Evolutionary conservation across 2,113 vertebrate species (phyloP), one percentile per base, ranked within the genome.

Genomic region (Mormyrus iriodes): DNA sequence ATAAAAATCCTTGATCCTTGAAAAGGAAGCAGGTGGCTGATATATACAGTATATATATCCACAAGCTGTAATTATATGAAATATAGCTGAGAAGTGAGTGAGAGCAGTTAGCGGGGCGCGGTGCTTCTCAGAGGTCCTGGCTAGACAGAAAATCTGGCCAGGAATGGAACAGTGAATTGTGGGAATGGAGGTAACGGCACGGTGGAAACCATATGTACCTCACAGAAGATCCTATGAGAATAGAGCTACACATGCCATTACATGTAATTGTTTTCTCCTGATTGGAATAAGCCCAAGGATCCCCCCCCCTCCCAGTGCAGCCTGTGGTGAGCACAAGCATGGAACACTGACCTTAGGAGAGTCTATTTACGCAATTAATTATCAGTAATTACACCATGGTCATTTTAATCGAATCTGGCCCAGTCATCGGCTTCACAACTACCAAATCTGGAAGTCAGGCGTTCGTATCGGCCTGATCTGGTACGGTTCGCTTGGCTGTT

Each of bases 181-280:
- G n/a, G n/a, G n/a, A n/a, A 12, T 31, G 0, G 49, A 86, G 46
- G 42, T 19, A 86, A 52, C 24, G 0, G 49, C 85, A 21, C 12
- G 51, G 65, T 87, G 86, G 86, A 87, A 87, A 87, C 86, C 86
- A 87, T 87, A 46, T 87, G 86, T 24, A 87, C 31, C 24, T 51
- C 53, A 46, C 35, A 42, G 35, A 44, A 31, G 27, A 39, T 51
- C 86, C 53, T 61, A 21, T n/a, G 55, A 51, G 86, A 44, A 65
- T 84, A 44, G 44, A 87, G 86, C 53, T n/a, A 4, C 24, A 19
- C 8, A 6, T 87, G 55, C 42, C 21, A 86, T 31, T 48, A 86
- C 3, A 2, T 19, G 13, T 86, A 52, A 86, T 52, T 27, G 85
- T 61, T 61, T 65, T 61, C 42, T 44, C 19, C 86, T 21, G 9